Evolutionary conservation across 1,140 invertebrate species (phyloP), one percentile per base, ranked within the genome.

Genomic region (Watersipora subatra): DNA sequence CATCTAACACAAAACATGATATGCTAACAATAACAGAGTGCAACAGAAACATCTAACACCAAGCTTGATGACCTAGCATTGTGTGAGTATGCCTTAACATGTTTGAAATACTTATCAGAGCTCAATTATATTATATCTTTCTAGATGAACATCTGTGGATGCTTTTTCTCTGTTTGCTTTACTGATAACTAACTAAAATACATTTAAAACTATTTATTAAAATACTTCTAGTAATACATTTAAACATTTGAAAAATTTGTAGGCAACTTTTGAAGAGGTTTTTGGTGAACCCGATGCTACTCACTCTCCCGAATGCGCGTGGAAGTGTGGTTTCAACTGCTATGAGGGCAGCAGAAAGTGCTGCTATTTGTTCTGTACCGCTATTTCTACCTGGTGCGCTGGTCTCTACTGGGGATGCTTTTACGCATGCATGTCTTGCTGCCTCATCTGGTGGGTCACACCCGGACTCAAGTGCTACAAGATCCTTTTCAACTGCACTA

Each of bases 201-300:
- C 34, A 46, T 46, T n/a, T 46, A n/a, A 12, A 46, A 46, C 34
- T 46, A 46, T n/a, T n/a, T 12, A n/a, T 46, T 46, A n/a, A 46
- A 46, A n/a, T 46, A 7, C 7, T 46, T 46, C 7, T 7, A 46
- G 34, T 46, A 12, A n/a, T 7, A 12, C n/a, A 46, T 46, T 12
- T n/a, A 46, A 46, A 12, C 7, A n/a, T n/a, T n/a, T n/a, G n/a
- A 46, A 46, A 46, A 2, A 63, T 68, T 64, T 74, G 2, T 59
- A 76, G 74, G 68, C 73, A 1, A 28, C 65, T 24, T 91, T 88
- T 85, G 86, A 88, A 68, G 88, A 90, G 69, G 84, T 89, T 56
- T 84, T 90, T 28, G 89, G 87, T 0, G 89, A 91, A 77, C 88
- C 88, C 2, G 86, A 88, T 64, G 86, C 85, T 1, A 85, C 86